A percentile compares a stretch with the other conserved stretches of the same genome.
Conservation (phyloP, 2,113 vertebrate species). For the Xiphophorus hellerii region DNA sequence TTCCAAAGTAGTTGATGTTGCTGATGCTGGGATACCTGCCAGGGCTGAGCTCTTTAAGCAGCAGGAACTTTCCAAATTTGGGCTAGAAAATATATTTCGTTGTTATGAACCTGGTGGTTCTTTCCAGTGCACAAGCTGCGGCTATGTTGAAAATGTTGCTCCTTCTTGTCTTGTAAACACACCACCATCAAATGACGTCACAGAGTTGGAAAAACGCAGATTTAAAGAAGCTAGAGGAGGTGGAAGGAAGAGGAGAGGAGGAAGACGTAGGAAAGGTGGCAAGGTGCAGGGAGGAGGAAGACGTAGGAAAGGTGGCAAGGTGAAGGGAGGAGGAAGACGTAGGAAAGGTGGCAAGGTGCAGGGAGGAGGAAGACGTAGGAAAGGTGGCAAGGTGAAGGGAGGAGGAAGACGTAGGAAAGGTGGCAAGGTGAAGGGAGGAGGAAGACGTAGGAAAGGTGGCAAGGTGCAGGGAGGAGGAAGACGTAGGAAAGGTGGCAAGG, state of each 20-base stretch:
- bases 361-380: neutral
- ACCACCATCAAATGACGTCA: neutral
- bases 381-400: neutral
- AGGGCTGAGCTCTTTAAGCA: conserved; percentile 10
- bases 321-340: neutral
- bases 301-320: neutral
- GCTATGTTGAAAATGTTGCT: conserved; percentile 8
- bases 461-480: neutral
- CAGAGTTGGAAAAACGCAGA: too few relatives aligned
- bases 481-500: too few relatives aligned
- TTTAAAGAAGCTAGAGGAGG: neutral
- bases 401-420: neutral
- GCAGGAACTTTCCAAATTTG: conserved; percentile 8
- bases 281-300: neutral
- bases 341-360: neutral
- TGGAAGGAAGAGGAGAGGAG: neutral
- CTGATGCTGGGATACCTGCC: neutral
- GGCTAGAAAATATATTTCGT: conserved; percentile 26
- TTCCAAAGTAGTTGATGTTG: conserved; percentile 14
- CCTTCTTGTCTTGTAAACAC: conserved; percentile 21
- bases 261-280: neutral
- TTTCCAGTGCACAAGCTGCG: conserved; percentile 39
- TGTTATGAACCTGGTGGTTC: conserved; percentile 22
- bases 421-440: neutral
- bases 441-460: neutral